These are phyloP conservation scores for Bubo scandiacus DNA, from an alignment of 2,113 vertebrate species.

Conservation along the genomic window DNA sequence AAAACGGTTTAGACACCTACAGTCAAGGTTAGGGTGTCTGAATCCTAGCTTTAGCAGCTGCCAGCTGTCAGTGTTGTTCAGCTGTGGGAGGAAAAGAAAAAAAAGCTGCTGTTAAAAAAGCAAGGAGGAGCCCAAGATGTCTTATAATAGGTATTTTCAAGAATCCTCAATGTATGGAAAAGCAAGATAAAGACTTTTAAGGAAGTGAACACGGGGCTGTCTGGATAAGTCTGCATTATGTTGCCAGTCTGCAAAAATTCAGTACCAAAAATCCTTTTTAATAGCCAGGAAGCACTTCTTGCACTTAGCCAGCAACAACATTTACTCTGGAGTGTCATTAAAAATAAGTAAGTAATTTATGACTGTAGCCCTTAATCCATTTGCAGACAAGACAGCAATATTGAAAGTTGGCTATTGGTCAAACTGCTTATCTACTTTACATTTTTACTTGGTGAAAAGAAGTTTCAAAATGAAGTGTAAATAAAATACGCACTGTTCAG, in stretches of 20 bases:
- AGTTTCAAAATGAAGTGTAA: neutral
- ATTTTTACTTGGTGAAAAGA: neutral
- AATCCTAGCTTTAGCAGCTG: neutral
- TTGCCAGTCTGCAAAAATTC: slow-evolving; percentile 3
- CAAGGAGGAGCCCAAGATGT: neutral
- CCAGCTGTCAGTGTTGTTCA: neutral
- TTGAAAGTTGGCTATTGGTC: neutral
- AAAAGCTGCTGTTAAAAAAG: neutral
- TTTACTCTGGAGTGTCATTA: neutral
- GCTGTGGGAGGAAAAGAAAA: neutral
- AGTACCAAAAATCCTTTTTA: neutral
- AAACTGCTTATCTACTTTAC: neutral
- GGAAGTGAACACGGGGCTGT: neutral
- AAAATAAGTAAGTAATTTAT: neutral
- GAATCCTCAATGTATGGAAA: neutral
- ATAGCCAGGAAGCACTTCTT: neutral
- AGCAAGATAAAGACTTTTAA: neutral
- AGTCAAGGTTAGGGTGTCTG: neutral
- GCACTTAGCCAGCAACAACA: neutral
- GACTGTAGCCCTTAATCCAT: neutral
- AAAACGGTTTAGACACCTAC: neutral
- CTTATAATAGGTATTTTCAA: neutral
- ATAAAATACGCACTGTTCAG: neutral
- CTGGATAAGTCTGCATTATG: neutral
- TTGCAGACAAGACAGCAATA: neutral